Base-by-base conservation (phyloP, 2,888 invertebrate species). In the Chrysopilus asiliformis region DNA sequence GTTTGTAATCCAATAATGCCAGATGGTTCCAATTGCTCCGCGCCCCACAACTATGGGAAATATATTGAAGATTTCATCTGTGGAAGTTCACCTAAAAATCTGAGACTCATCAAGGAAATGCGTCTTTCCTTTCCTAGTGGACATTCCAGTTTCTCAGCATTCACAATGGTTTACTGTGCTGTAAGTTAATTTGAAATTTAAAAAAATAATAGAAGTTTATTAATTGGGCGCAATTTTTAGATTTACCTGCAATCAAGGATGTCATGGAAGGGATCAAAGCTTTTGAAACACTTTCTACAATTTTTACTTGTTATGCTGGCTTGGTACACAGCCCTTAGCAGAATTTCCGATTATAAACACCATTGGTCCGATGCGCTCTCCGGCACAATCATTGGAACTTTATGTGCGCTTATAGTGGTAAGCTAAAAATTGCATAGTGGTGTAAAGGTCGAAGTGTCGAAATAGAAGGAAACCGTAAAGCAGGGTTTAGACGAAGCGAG, bases 331-430 rank as follows among this genome's bases (percentile, higher is more conserved):
- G 79, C 83, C n/a, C 71, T 94, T 67, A 82, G 89, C 32, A 72
- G 95, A 22, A 76, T 97, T 24, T 89, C 89, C 2, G 87, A 97
- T 67, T 90, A 95, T 69, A 95, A 95, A 59, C 95, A 97, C 63
- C 95, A 97, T 57, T 94, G 93, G 89, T 91, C 87, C 52, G 97
- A 97, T 64, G 95, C 95, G 3, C 67, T 95, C 19, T 78, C 78
- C 34, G 97, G 97, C 1, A 69, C 77, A 44, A 50, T 67, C 20
- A 71, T 85, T 43, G 86, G 86, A 8, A 56, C 71, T n/a, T 51
- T 73, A 15, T 68, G 69, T 35, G 82, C 86, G 40, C 48, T 79
- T 34, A 57, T 84, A 46, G 71, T 77, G 62, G 85, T 85, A 57
- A 74, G 79, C 71, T 49, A 8, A 34, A 6, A 3, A 13, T 33